Base-by-base conservation (phyloP, 53 echinoderm and acorn worm species). In the Mesocentrotus franciscanus region DNA sequence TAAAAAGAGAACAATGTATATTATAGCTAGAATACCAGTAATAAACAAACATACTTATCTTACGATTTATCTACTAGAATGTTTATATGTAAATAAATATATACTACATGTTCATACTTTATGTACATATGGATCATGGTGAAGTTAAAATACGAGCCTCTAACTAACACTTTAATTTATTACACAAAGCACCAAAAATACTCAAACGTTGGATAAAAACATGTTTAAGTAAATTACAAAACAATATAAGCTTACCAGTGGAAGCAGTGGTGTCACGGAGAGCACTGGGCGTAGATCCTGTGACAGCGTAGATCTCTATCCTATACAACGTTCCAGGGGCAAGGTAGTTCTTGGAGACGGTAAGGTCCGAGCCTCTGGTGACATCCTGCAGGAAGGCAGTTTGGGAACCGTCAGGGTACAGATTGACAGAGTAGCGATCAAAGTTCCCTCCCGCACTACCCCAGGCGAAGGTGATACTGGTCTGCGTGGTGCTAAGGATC, bases 391-490 rank as follows among this genome's bases (percentile, higher is more conserved):
- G 74, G 35, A 96, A 91, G 58, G 93, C 91, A 20, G 93, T 95
- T 20, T 72, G 90, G 8, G 61, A 7, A 22, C 85, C 93, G 0
- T 95, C 94, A 17, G 93, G 92, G 92, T 85, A 95, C 61, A 95
- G 96, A 79, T 93, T 92, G 71, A 97, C 89, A 15, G 81, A 49
- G 94, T 97, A 97, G 57, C 39, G 59, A 92, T 96, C 96, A 95
- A 96, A 96, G 96, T 93, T 89, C 1, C 97, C 96, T 20, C 71
- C 42, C 13, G 97, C 95, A 1, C 96, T 91, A 10, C 94, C 95
- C 97, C 97, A 97, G 59, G 90, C 70, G 57, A 96, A 93, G 24
- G 96, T 71, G 81, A 97, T 96, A 34, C 84, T 49, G 20, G 96
- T 97, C 94, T 97, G 96, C 27, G 96, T 97, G 26, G 92, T 94